Conservation (phyloP, 1,140 invertebrate genomes). For the Drosophila sulfurigaster region DNA sequence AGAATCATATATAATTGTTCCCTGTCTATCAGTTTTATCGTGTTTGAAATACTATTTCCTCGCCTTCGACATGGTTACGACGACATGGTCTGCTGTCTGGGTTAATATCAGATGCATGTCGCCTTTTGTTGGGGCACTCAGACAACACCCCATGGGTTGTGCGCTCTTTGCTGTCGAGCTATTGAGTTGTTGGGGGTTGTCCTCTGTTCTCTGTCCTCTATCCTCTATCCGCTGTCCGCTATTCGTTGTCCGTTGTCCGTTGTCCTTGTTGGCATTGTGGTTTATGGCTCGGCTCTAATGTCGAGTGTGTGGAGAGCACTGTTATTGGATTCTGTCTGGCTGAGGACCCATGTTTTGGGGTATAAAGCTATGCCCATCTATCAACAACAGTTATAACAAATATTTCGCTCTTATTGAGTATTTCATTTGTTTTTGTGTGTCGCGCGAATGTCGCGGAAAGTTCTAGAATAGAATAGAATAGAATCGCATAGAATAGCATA, state of each 20-base stretch:
- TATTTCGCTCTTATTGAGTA: constrained; percentile 22
- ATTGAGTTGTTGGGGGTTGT: constrained; percentile 47
- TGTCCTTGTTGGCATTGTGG: constrained; percentile 52
- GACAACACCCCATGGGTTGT: constrained; percentile 58
- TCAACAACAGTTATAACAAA: neutral
- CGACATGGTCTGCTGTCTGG: constrained; percentile 7
- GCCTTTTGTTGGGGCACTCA: constrained; percentile 42
- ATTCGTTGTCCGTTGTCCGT: constrained; percentile 7
- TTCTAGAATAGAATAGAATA: constrained; percentile 24
- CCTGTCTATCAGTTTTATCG: neutral
- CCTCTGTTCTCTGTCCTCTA: neutral
- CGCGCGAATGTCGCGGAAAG: constrained; percentile 56
- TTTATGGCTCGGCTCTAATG: constrained; percentile 42
- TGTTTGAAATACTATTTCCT: neutral
- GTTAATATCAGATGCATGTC: constrained; percentile 10
- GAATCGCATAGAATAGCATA: no score
- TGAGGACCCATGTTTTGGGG: neutral
- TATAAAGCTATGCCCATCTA: neutral
- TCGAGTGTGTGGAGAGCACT: constrained; percentile 23
- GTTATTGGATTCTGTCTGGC: constrained; percentile 22
- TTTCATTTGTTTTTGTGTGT: constrained; percentile 13
- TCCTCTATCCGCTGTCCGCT: no score
- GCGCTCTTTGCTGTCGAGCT: constrained; percentile 9
- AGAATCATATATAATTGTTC: neutral
- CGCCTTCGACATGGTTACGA: neutral